phyloP scores from a whole-genome alignment of 2,113 vertebrate genomes.

The Pteruthius melanotis region DNA sequence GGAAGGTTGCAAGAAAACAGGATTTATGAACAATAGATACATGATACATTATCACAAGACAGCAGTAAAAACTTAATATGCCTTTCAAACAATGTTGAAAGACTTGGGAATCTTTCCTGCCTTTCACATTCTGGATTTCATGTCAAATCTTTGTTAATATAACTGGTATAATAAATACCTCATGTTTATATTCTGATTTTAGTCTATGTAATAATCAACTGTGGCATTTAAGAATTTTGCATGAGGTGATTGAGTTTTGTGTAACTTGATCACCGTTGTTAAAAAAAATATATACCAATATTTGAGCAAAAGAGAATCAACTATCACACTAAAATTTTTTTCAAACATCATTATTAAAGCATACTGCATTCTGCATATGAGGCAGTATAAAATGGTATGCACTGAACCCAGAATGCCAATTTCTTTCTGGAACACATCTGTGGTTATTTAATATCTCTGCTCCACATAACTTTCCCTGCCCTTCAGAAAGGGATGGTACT shows the following conservation, averaged over 20 bases:
- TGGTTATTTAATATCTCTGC: background rate
- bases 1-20: background rate
- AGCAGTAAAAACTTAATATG: background rate
- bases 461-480: background rate
- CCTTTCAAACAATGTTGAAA: background rate
- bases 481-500: background rate
- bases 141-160: background rate
- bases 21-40: background rate
- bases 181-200: background rate
- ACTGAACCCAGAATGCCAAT: background rate
- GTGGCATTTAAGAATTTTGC: background rate
- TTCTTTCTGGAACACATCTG: background rate
- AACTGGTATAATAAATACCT: background rate
- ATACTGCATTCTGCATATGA: background rate
- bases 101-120: background rate
- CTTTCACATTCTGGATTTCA: background rate
- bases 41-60: background rate
- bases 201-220: background rate
- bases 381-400: background rate
- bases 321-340: accelerated
- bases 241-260: background rate
- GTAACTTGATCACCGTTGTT: background rate
- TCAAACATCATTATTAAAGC: background rate
- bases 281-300: background rate
- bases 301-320: background rate